A percentile compares a stretch with the other conserved stretches of the same genome.
phyloP scores from a whole-genome alignment of 1,140 invertebrate species.

The Drosophila mauritiana region DNA sequence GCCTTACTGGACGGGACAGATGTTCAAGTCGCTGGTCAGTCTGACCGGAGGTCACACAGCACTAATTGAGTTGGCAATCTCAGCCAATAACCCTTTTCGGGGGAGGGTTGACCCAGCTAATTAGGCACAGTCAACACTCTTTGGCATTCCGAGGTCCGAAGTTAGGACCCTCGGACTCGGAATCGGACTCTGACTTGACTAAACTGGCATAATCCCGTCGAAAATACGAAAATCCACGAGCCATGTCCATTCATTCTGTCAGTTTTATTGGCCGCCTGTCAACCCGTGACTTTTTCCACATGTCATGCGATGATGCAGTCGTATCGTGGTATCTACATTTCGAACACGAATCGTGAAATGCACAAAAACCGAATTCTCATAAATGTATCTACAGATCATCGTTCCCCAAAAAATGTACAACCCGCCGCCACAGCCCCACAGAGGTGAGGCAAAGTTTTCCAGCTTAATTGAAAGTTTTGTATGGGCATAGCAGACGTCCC shows the following conservation, averaged over 20 bases:
- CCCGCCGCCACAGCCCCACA: conserved; percentile 14
- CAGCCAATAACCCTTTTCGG: conserved; percentile 31
- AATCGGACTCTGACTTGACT: conserved; percentile 69
- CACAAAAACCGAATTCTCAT: conserved; percentile 54
- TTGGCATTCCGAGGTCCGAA: conserved; percentile 42
- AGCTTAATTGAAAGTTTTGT: conserved; percentile 74
- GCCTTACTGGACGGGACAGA: conserved; percentile 18
- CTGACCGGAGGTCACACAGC: conserved; percentile 46
- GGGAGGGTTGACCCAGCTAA: conserved; percentile 44
- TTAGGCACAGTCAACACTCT: conserved; percentile 58
- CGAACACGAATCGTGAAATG: conserved; percentile 68
- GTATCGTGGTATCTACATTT: conserved; percentile 47
- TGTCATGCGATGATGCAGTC: conserved; percentile 80
- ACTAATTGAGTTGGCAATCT: conserved; percentile 56
- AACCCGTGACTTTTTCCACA: conserved; percentile 74
- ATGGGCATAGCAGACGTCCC: conserved; percentile 56
- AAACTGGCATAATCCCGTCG: conserved; percentile 74
- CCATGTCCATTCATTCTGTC: conserved; percentile 78
- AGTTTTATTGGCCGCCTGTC: conserved; percentile 80
- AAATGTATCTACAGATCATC: conserved; percentile 50
- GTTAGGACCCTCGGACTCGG: conserved; percentile 2
- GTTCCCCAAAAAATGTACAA: conserved; percentile 28
- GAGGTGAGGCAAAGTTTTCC: conserved; percentile 41
- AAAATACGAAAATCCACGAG: conserved; percentile 56
- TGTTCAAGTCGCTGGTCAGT: conserved; percentile 12